Conservation (phyloP, 2,888 invertebrate genomes). For the Drosophila neoperkinsi region DNA sequence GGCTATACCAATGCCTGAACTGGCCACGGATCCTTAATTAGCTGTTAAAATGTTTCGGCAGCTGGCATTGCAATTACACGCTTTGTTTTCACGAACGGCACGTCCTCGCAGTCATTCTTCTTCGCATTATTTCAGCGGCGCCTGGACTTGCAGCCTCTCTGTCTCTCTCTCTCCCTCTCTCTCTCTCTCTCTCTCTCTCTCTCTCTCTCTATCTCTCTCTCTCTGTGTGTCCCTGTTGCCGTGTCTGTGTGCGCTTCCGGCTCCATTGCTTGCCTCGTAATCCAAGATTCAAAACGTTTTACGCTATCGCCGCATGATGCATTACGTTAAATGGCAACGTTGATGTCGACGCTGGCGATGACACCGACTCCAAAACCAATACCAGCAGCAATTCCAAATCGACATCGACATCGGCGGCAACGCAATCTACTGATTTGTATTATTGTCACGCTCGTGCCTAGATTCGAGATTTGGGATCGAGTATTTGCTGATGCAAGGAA, state of each 20-base stretch:
- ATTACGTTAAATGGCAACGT: slow-evolving; percentile 66
- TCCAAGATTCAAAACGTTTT: slow-evolving; percentile 54
- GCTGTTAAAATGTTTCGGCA: slow-evolving; percentile 66
- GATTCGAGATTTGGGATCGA: slow-evolving; percentile 67
- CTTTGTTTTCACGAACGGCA: slow-evolving; percentile 57
- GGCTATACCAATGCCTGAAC: background rate
- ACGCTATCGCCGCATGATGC: slow-evolving; percentile 63
- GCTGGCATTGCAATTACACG: slow-evolving; percentile 66
- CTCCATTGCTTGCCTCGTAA: slow-evolving; percentile 24
- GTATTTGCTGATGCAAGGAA: slow-evolving; percentile 34
- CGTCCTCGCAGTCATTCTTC: slow-evolving; percentile 37
- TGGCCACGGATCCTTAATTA: slow-evolving; percentile 52
- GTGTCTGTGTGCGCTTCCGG: background rate
- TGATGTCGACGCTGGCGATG: slow-evolving; percentile 27
- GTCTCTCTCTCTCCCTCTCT: background rate
- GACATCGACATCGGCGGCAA: slow-evolving; percentile 19
- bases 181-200: background rate
- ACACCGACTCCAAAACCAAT: slow-evolving; percentile 1
- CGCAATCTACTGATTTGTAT: slow-evolving; percentile 80
- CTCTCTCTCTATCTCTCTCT: background rate
- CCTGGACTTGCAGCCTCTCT: slow-evolving; percentile 9
- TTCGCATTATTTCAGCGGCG: slow-evolving; percentile 20
- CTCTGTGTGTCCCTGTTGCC: background rate
- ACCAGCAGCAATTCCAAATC: slow-evolving; percentile 8
- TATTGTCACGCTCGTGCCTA: slow-evolving; percentile 81